These are phyloP conservation scores for Dendronephthya gigantea DNA, from an alignment of 64 coral and sea anemone genomes.

Conservation along the genomic window DNA sequence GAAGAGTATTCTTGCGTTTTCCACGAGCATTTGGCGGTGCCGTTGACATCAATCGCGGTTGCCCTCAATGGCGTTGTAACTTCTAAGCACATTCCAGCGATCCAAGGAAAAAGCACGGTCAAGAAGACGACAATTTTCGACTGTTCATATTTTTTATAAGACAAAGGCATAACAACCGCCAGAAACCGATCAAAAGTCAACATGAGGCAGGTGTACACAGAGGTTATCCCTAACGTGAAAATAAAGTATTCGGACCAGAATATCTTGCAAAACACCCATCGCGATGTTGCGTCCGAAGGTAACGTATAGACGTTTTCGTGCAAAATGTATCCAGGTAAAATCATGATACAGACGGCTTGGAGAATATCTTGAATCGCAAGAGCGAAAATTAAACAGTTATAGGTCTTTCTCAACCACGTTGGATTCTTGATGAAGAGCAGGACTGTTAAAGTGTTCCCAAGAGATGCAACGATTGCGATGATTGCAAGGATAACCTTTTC, in stretches of 20 bases:
- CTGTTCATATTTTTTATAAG: background rate
- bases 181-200: constrained; percentile 45
- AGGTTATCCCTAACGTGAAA: constrained; percentile 35
- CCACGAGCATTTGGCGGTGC: background rate
- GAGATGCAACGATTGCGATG: constrained; percentile 23
- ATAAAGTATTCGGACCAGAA: constrained; percentile 24
- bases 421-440: constrained; percentile 19
- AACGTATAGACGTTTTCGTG: background rate
- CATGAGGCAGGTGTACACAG: constrained; percentile 32
- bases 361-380: too few species aligned
- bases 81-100: too few species aligned
- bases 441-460: constrained; percentile 24
- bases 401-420: constrained; percentile 26
- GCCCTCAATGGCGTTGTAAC: background rate
- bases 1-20: background rate
- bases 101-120: too few species aligned
- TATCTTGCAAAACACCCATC: too few species aligned
- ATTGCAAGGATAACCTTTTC: constrained; percentile 25
- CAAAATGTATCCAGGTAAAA: constrained; percentile 24
- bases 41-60: background rate
- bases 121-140: background rate
- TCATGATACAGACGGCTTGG: constrained; percentile 29
- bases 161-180: constrained; percentile 23
- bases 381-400: too few species aligned
- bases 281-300: background rate